Evolutionary conservation across 2,888 invertebrate genomes (phyloP), one percentile per base, ranked within the genome.

Genomic region (Dryobota labecula): DNA sequence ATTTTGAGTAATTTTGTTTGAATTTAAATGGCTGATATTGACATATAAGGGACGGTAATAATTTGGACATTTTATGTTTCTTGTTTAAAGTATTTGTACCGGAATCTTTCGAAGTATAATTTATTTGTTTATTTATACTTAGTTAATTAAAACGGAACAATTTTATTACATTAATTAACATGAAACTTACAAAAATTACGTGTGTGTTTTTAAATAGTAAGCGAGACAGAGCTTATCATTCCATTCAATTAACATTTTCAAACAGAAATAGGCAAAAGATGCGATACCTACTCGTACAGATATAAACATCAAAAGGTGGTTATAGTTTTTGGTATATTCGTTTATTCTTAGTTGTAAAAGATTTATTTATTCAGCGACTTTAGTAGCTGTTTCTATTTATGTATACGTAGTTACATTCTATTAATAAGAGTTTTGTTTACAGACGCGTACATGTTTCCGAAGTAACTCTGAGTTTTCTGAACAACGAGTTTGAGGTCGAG

Each of bases 401-500:
- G 75, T 74, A 45, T 69, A 73, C 80, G 69, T 83, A 78, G 82
- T 78, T 54, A 82, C 76, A 70, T 74, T 85, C 82, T 84, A 83
- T 84, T 84, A 81, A 84, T 77, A 82, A 74, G 47, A 73, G 68
- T 45, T 66, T 80, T 85, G 86, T 84, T 95, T 96, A 65, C 93
- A 98, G 99, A 82, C 97, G 98, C 82, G 99, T 99, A 33, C 99
- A 99, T 94, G 98, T 99, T 87, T 99, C 99, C 47, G 98, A 99
- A 91, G 98, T 98, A 88, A 99, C 99, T 2, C 96, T 98, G 88
- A 97, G 98, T 86, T 99, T 98, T 93, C 96, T 99, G 83, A 98
- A 97, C 90, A 98, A 98, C 49, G 98, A 99, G 93, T 99, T 99
- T 91, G 99, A 99, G 94, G 98, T 99, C 84, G 99, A 99, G 90